A percentile compares a stretch with the other conserved stretches of the same genome.
These are phyloP conservation scores for Pteria penguin DNA, from an alignment of 2,888 invertebrate species.

Conservation along the genomic window DNA sequence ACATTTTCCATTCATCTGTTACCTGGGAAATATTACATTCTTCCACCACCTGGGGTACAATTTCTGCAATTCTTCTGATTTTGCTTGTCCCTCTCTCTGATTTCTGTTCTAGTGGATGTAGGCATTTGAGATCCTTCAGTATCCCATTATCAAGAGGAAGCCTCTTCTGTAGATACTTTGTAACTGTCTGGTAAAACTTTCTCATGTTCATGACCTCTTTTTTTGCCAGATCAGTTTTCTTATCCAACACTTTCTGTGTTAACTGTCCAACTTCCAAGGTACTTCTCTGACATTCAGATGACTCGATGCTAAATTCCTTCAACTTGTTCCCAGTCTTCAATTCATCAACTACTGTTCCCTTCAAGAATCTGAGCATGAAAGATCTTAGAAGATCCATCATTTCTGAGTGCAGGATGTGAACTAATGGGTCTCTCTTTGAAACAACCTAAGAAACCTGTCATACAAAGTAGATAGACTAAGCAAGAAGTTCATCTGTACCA, in stretches of 20 bases:
- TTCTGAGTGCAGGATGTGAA: slow-evolving; percentile 43
- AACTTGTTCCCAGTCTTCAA: slow-evolving; percentile 35
- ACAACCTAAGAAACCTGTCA: slow-evolving; percentile 41
- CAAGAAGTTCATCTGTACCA: not conserved
- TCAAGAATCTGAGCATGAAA: slow-evolving; percentile 45
- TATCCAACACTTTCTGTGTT: slow-evolving; percentile 33
- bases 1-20: slow-evolving; percentile 44
- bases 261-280: slow-evolving; percentile 42
- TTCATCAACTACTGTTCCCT: slow-evolving; percentile 27
- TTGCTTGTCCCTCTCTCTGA: slow-evolving; percentile 20
- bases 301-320: slow-evolving; percentile 10
- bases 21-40: slow-evolving; percentile 32
- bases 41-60: slow-evolving; percentile 30
- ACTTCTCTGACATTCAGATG: slow-evolving; percentile 31
- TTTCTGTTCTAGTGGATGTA: slow-evolving; percentile 37
- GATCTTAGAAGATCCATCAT: slow-evolving; percentile 38
- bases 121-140: slow-evolving; percentile 31
- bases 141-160: slow-evolving; percentile 24
- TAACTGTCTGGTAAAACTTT: slow-evolving; percentile 40
- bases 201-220: slow-evolving; percentile 37
- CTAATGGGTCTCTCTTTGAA: slow-evolving; percentile 42
- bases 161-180: slow-evolving; percentile 36
- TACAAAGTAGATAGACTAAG: slow-evolving; percentile 26
- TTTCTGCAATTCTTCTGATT: slow-evolving; percentile 38
- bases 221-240: slow-evolving; percentile 39